Conservation (phyloP, 1,140 invertebrate genomes). For the Cotesia chilonis region DNA sequence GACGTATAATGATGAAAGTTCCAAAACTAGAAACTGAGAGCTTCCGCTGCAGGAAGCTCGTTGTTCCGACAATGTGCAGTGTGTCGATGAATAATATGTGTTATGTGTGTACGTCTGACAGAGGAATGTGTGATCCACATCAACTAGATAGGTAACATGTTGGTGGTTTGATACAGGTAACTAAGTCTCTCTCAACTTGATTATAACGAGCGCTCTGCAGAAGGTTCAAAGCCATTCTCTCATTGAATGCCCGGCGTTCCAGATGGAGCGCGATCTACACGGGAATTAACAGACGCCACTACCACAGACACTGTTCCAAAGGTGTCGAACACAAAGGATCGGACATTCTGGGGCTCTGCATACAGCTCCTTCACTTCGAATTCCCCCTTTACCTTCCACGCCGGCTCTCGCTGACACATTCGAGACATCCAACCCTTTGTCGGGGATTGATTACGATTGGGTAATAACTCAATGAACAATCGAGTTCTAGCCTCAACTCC, state of each 20-base stretch:
- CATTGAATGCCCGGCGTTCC: conserved; percentile 4
- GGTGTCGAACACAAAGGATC: conserved; percentile 43
- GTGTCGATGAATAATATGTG: neutral
- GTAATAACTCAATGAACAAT: too few relatives aligned
- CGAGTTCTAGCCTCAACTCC: too few relatives aligned
- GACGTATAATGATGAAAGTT: conserved; percentile 34
- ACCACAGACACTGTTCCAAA: neutral
- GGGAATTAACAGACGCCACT: neutral
- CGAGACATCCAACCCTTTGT: too few relatives aligned
- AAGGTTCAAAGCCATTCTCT: conserved; percentile 44
- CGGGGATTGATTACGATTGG: too few relatives aligned
- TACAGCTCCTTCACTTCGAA: neutral
- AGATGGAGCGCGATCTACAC: neutral
- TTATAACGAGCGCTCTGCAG: conserved; percentile 49
- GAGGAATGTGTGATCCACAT: conserved; percentile 14
- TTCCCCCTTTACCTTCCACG: neutral
- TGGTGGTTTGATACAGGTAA: conserved; percentile 48
- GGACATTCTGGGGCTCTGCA: neutral
- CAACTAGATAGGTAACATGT: conserved; percentile 36
- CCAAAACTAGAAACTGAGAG: conserved; percentile 11
- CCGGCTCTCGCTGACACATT: too few relatives aligned
- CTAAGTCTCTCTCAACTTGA: conserved; percentile 51
- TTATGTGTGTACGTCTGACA: neutral
- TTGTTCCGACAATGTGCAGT: neutral
- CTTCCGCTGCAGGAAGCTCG: conserved; percentile 5